These are phyloP conservation scores for Corella eumyota DNA, from an alignment of 23 tunicate species.

Conservation along the genomic window DNA sequence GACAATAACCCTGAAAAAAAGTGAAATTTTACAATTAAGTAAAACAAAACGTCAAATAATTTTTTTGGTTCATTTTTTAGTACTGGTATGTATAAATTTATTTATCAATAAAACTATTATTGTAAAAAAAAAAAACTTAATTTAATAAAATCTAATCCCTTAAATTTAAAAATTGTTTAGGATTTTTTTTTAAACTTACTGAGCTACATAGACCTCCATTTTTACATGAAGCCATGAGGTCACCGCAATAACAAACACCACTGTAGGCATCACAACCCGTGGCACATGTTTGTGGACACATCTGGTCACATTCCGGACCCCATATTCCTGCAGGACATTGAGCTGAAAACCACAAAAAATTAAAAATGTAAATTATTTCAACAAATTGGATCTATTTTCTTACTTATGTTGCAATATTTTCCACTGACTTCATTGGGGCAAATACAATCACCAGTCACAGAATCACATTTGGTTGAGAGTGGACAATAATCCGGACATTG, in stretches of 20 bases:
- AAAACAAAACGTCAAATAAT: too few relatives aligned
- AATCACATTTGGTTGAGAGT: conserved; percentile 14
- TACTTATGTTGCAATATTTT: conserved; percentile 26
- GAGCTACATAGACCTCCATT: conserved; percentile 24
- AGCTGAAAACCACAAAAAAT: not conserved
- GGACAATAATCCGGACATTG: conserved; percentile 30
- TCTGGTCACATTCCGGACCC: conserved; percentile 33
- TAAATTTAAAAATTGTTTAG: not conserved
- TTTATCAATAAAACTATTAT: not conserved
- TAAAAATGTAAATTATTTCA: not conserved
- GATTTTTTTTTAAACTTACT: conserved; percentile 1
- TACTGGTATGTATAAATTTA: not conserved
- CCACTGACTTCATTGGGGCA: conserved; percentile 27
- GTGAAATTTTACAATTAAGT: too few relatives aligned
- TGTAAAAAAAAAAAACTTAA: not conserved
- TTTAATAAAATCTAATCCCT: not conserved
- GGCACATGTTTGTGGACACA: conserved; percentile 12
- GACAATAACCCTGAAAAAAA: too few relatives aligned
- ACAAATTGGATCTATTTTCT: not conserved
- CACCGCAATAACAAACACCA: conserved; percentile 28
- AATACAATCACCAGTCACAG: conserved; percentile 21
- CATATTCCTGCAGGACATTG: conserved; percentile 24
- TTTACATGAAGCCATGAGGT: conserved; percentile 17
- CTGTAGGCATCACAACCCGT: conserved; percentile 15
- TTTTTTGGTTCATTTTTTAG: too few relatives aligned